Evolutionary conservation across 2,888 invertebrate genomes (phyloP), one percentile per base, ranked within the genome.

Genomic region (Athetis lepigone): DNA sequence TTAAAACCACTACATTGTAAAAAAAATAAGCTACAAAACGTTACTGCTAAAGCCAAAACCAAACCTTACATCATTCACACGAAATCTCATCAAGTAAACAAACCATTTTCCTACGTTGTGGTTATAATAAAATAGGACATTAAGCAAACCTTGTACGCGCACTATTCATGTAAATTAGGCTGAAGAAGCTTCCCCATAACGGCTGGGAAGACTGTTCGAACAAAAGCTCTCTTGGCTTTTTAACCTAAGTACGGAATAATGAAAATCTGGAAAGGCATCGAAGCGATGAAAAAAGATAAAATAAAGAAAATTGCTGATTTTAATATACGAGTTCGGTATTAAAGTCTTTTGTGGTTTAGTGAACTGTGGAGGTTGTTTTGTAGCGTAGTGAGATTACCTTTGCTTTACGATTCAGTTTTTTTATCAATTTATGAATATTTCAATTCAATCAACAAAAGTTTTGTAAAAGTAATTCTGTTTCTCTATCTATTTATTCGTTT

Each of bases 141-240:
- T 80, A 84, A 79, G 75, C 77, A 79, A 83, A 79, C 74, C 61
- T 68, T 57, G 56, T 54, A 64, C 67, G 77, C 79, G 77, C 83
- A 87, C 84, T 88, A 86, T 89, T 92, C 83, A 88, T 88, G 89
- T 86, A 90, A 90, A 91, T 90, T 83, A 88, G 87, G 85, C 83
- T 79, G 80, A 84, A 83, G 84, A 77, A 85, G 82, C 85, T 81
- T 81, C 80, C 81, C 77, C 72, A 78, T 84, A 81, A 82, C 69
- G 82, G 82, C 51, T 71, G 64, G 79, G 71, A 83, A 82, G 85
- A 86, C 80, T 81, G 82, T 78, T 80, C 73, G 81, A 83, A 89
- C 87, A 89, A 89, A 88, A 86, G 83, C 86, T 87, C 86, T 88
- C 86, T 84, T 75, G 70, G 82, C 81, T 86, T 88, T 84, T 82